Evolutionary conservation across 2,113 vertebrate species (phyloP).

Genomic region (Platycercus adscitus): DNA sequence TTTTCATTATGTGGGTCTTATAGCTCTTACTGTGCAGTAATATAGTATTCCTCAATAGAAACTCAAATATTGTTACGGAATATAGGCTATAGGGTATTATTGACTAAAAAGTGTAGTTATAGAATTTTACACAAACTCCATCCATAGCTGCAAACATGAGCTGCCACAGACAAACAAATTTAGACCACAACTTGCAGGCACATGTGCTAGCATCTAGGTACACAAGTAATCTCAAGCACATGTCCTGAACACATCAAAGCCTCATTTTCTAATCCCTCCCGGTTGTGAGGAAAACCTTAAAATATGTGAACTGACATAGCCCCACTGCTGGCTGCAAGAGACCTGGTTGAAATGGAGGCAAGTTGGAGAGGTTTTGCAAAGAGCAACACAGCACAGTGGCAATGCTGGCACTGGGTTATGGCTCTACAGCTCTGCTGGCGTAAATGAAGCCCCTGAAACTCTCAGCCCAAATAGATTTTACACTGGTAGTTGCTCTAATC

Average conservation of each 20-base stretch:
- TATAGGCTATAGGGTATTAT: neutral
- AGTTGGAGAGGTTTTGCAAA: neutral
- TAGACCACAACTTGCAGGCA: conserved; percentile 18
- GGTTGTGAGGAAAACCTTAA: conserved; percentile 30
- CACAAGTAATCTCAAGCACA: conserved; percentile 30
- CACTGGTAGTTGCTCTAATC: neutral
- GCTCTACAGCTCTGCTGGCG: neutral
- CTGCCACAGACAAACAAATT: conserved; percentile 8
- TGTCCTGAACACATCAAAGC: conserved; percentile 32
- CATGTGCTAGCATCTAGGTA: conserved; percentile 7
- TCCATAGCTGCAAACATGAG: neutral
- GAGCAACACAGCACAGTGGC: neutral
- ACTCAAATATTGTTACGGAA: neutral
- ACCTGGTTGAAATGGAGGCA: neutral
- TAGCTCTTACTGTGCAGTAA: neutral
- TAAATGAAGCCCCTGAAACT: neutral
- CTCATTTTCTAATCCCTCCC: neutral
- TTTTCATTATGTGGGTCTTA: neutral
- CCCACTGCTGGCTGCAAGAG: neutral
- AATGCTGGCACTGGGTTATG: neutral
- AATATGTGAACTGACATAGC: neutral
- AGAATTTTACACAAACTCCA: neutral
- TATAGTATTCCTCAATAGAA: neutral
- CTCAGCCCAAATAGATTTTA: neutral
- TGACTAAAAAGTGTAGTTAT: neutral